A percentile compares a stretch with the other conserved stretches of the same genome.
Evolutionary conservation across 1,140 invertebrate genomes (phyloP).

Genomic region (Trichonephila clavipes): DNA sequence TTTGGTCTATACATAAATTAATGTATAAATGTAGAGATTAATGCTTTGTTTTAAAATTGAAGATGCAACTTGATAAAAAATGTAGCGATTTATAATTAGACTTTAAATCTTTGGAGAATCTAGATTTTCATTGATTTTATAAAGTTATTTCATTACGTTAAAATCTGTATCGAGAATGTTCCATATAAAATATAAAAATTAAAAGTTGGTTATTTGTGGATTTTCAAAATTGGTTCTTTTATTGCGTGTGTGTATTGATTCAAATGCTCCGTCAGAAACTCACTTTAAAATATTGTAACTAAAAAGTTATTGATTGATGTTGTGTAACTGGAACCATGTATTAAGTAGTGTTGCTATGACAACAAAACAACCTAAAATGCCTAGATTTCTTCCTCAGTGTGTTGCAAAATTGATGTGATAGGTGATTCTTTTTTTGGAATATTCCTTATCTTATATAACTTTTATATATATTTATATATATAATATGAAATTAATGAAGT

Average conservation of each 20-base stretch:
- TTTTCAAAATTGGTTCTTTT: too few relatives aligned
- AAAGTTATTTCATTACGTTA: too few relatives aligned
- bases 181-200: too few relatives aligned
- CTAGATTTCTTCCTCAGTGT: conserved; percentile 31
- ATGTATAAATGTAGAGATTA: not conserved
- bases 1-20: too few relatives aligned
- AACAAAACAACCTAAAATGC: conserved; percentile 36
- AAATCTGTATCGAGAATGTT: too few relatives aligned
- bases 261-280: too few relatives aligned
- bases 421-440: conserved; percentile 4
- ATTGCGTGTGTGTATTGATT: too few relatives aligned
- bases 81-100: not conserved
- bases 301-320: conserved; percentile 8
- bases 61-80: not conserved
- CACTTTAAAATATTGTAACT: not conserved
- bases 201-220: too few relatives aligned
- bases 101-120: not conserved
- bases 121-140: not conserved
- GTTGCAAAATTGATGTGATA: conserved; percentile 37
- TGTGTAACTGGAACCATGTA: not conserved
- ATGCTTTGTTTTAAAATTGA: not conserved
- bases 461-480: too few relatives aligned
- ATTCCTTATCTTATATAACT: not conserved
- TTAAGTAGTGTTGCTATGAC: not conserved
- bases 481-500: not conserved